Evolutionary conservation across 2,888 invertebrate genomes (phyloP), one percentile per base, ranked within the genome.

Genomic region (Phytoseiulus persimilis): DNA sequence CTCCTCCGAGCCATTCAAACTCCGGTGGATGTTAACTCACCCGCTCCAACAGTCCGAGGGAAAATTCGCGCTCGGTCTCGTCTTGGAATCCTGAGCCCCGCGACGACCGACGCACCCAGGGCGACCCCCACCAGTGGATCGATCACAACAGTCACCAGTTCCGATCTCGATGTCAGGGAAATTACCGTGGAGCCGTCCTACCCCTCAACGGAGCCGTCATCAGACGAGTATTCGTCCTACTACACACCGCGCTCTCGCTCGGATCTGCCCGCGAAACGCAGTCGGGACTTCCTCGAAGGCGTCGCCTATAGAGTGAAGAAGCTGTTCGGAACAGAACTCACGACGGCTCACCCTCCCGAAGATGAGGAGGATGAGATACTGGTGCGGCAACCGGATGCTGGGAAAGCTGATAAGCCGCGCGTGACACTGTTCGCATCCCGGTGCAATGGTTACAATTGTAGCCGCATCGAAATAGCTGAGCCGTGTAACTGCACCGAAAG

Each of bases 401-500:
- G 28, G 28, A 87, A 87, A 45, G 33, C 28, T 0, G 87, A 87
- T 32, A 87, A 87, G 33, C 87, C 87, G 6, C 87, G 87, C 6
- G 87, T 87, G 32, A 33, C 87, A 0, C 33, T 33, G 2, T 87
- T 87, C 87, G 87, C 87, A 2, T 39, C 87, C 6, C 87, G 87
- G 0, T 87, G 87, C 87, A 45, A 87, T n/a, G 87, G 87, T 32
- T 31, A 45, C 87, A 87, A 31, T 31, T 87, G 87, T 32, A 45
- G 32, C 11, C 87, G 39, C 28, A 87, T 87, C 9, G 87, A 87
- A 87, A 28, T 45, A 23, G 31, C 31, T 28, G 87, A 87, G 0
- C 87, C 87, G 32, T 87, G 87, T 45, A 87, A 87, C 87, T 87
- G 87, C 23, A 87, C 39, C 11, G 87, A 87, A 33, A 31, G 33